Evolutionary conservation across 2,797 vertebrate genomes (phyloP).

Genomic region (Lindbergichthys nudifrons): DNA sequence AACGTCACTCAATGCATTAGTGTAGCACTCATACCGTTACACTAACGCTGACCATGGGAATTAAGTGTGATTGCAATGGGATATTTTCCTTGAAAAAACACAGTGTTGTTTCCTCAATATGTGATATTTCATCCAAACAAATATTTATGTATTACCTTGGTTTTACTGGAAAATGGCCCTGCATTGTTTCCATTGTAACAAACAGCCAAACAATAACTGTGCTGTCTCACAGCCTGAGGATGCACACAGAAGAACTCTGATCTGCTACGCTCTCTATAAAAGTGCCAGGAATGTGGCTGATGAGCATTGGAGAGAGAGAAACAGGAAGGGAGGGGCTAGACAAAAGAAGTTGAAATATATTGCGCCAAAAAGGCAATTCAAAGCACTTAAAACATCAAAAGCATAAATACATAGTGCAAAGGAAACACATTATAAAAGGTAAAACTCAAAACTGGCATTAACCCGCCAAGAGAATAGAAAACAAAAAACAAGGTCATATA

Average conservation of each 20-base stretch:
- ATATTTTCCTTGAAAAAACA: background rate
- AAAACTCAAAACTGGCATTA: no score
- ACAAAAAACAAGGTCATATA: no score
- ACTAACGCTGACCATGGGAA: constrained; percentile 10
- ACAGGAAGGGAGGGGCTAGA: constrained; percentile 11
- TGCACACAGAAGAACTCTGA: constrained; percentile 45
- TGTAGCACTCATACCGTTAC: constrained; percentile 20
- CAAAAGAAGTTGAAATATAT: no score
- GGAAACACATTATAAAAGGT: no score
- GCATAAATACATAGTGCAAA: no score
- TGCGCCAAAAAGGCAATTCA: no score
- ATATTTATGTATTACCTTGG: constrained; percentile 16
- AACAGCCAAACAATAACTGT: constrained; percentile 44
- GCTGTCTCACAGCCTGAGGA: constrained; percentile 39
- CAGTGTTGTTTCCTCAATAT: background rate
- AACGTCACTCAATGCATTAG: constrained; percentile 23
- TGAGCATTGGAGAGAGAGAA: constrained; percentile 42
- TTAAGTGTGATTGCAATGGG: background rate
- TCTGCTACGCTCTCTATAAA: constrained; percentile 59
- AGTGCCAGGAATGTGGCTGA: constrained; percentile 60
- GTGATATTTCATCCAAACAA: constrained; percentile 30
- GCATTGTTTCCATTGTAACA: constrained; percentile 31
- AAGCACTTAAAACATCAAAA: no score
- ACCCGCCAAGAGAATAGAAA: no score
- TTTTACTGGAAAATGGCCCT: constrained; percentile 28